Base-by-base conservation (phyloP, 2,888 invertebrate genomes). In the Tridacna crocea region DNA sequence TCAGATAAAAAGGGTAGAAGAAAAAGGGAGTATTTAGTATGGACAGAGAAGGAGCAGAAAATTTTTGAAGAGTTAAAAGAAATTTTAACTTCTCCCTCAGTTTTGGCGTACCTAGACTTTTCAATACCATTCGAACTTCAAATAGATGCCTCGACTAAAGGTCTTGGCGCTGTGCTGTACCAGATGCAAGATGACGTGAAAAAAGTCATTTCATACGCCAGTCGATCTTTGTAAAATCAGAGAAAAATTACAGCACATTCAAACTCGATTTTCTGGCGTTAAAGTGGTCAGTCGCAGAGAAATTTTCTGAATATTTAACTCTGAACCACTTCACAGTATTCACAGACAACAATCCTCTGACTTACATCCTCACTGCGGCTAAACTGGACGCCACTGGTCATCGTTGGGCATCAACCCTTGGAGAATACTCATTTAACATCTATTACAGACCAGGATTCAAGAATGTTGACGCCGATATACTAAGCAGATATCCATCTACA, bases 251-350 rank as follows among this genome's bases (percentile, higher is more conserved):
- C 24, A 61, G 58, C 36, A 24, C 79, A 6, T 79, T 60, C 24
- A 79, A 70, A 19, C 27, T 79, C 17, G 79, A 79, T 19, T 79
- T 75, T n/a, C 51, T 79, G n/a, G 74, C 75, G n/a, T 47, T 83
- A 55, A 85, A 85, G 65, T 85, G 78, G 80, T 76, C 80, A 11
- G 61, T 85, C 10, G 79, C 80, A 0, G 80, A 73, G 36, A 85
- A 82, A 26, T 75, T 72, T 26, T 51, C 47, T 10, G 63, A 2
- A 68, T 79, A 22, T 19, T 26, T 17, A 74, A 66, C 27, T 24
- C 36, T 19, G 68, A 63, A 1, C n/a, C n/a, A n/a, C n/a, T n/a
- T n/a, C n/a, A n/a, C n/a, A n/a, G n/a, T n/a, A n/a, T n/a, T n/a
- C n/a, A n/a, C n/a, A n/a, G 79, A 84, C 51, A 81, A 79, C 15